phyloP scores from a whole-genome alignment of 2,797 vertebrate species.

The Eulemur mongoz region DNA sequence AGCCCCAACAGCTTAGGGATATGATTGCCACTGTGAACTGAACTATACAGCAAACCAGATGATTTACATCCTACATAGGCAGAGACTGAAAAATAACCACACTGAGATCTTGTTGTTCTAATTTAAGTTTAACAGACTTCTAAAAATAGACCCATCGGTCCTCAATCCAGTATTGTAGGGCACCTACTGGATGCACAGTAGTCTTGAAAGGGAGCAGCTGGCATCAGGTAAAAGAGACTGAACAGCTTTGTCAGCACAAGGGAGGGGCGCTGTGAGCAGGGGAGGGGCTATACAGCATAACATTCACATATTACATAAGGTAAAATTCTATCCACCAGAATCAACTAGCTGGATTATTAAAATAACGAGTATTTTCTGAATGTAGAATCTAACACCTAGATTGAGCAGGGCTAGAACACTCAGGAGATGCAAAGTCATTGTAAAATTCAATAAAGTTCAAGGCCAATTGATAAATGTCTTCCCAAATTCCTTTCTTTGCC shows the following conservation, averaged over 20 bases:
- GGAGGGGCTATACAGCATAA: not conserved
- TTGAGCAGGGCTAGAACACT: not conserved
- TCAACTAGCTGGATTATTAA: not conserved
- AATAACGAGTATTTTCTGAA: not conserved
- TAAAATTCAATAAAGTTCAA: not conserved
- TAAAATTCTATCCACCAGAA: not conserved
- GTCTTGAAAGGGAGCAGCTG: not conserved
- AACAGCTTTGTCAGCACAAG: not conserved
- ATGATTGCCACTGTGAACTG: not conserved
- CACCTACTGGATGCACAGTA: not conserved
- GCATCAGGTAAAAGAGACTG: not conserved
- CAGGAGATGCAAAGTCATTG: not conserved
- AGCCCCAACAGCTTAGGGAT: not conserved
- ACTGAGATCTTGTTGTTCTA: not conserved
- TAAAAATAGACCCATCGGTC: not conserved
- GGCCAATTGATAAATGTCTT: not conserved
- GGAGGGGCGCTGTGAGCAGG: not conserved
- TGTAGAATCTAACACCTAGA: not conserved
- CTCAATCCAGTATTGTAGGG: not conserved
- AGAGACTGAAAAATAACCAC: not conserved
- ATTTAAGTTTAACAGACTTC: not conserved
- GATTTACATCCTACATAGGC: not conserved
- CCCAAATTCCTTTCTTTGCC: not conserved
- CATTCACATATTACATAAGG: not conserved
- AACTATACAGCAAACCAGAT: not conserved